These are phyloP conservation scores for Orthochromis indermauri DNA, from an alignment of 2,113 vertebrate genomes.

Conservation along the genomic window DNA sequence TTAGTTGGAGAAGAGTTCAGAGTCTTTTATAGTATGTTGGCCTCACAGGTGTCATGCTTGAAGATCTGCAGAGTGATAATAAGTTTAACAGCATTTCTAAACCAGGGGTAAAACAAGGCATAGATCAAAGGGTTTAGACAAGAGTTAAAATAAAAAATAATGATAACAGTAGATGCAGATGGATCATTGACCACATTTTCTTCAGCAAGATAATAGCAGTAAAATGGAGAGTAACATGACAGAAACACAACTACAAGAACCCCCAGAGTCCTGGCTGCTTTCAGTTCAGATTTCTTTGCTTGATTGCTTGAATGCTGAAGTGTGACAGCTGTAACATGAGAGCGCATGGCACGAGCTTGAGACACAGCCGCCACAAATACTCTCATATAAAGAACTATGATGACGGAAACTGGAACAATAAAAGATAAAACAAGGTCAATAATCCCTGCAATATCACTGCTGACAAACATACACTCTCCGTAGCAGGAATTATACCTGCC, in stretches of 20 bases:
- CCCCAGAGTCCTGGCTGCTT: neutral
- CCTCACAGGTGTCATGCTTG: too few species aligned
- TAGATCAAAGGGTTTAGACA: neutral
- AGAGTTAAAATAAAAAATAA: neutral
- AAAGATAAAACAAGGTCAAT: constrained; percentile 32
- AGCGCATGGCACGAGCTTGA: neutral
- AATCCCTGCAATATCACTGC: neutral
- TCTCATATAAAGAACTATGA: neutral
- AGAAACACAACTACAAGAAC: constrained; percentile 6
- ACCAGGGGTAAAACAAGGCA: neutral
- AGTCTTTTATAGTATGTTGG: too few species aligned
- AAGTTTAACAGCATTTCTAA: neutral
- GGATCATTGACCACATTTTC: accelerated
- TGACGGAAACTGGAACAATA: neutral
- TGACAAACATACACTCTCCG: neutral
- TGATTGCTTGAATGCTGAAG: neutral
- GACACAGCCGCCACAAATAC: neutral
- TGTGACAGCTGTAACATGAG: neutral
- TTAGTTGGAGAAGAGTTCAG: too few species aligned
- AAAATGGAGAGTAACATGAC: neutral
- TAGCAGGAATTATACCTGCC: neutral
- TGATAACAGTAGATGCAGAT: neutral
- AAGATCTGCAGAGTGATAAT: neutral
- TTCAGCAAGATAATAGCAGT: neutral
- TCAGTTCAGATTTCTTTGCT: neutral